Conservation (phyloP, 2,797 vertebrate genomes). For the Chrosomus eos region DNA sequence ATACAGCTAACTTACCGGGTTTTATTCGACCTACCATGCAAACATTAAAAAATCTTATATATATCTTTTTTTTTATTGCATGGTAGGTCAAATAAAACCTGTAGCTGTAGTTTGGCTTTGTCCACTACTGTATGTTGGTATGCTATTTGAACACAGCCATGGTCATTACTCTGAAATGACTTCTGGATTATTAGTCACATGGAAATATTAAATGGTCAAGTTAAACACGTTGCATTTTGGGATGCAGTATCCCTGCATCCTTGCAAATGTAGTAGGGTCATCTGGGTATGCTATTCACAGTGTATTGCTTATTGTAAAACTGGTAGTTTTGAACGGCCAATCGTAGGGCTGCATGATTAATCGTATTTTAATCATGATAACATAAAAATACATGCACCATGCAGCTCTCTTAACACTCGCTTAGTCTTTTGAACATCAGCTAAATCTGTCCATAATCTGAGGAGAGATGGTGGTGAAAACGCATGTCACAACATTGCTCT, state of each 20-base stretch:
- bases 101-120: too few relatives aligned
- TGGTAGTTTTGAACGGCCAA: background rate
- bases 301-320: background rate
- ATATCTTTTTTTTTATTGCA: too few relatives aligned
- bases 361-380: too few relatives aligned
- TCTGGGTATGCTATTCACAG: background rate
- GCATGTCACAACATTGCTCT: conserved; percentile 33
- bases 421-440: background rate
- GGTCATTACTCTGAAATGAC: background rate
- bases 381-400: too few relatives aligned
- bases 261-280: background rate
- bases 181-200: background rate
- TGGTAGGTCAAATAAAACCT: too few relatives aligned
- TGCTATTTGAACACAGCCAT: background rate
- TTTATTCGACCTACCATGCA: too few relatives aligned
- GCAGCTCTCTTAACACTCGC: background rate
- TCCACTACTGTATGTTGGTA: background rate
- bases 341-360: too few relatives aligned
- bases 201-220: background rate
- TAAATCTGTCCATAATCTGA: background rate
- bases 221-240: background rate
- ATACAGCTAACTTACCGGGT: too few relatives aligned
- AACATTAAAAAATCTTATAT: too few relatives aligned
- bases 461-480: conserved; percentile 7
- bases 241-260: background rate